Percentiles rank a stretch among this genome's conserved stretches.
Evolutionary conservation across 2,113 vertebrate genomes (phyloP).

Genomic region (Ursus arctos): DNA sequence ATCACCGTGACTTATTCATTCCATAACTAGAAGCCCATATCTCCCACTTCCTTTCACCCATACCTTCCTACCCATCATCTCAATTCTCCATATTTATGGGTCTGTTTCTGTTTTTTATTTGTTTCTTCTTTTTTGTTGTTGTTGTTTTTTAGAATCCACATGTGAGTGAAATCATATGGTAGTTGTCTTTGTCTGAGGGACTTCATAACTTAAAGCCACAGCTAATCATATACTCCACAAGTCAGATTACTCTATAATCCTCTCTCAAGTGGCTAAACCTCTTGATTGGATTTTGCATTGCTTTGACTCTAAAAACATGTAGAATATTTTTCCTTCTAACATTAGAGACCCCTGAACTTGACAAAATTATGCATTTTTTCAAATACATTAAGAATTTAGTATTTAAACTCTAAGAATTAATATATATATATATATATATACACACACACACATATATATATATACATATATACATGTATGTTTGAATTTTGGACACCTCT

Average conservation of each 20-base stretch:
- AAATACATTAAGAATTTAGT: background rate
- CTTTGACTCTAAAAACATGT: constrained; percentile 1
- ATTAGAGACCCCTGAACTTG: background rate
- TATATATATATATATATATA: too few species aligned
- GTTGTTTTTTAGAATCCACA: background rate
- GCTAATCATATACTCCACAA: background rate
- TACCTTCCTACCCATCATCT: background rate
- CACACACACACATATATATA: background rate
- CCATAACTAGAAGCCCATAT: background rate
- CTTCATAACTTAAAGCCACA: background rate
- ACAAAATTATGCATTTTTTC: background rate
- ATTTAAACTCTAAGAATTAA: background rate
- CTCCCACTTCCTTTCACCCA: background rate
- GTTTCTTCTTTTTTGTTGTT: background rate
- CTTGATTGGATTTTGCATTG: constrained; percentile 26
- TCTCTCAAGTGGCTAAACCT: background rate
- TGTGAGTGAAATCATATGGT: background rate
- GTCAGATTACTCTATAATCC: background rate
- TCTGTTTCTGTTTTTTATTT: background rate
- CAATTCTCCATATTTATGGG: background rate
- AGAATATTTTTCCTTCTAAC: constrained; percentile 9
- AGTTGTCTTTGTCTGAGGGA: background rate
- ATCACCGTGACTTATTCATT: background rate
- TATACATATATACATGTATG: background rate
- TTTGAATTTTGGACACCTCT: background rate